Evolutionary conservation across 2,113 vertebrate genomes (phyloP).

Genomic region (Dipodomys ordii): DNA sequence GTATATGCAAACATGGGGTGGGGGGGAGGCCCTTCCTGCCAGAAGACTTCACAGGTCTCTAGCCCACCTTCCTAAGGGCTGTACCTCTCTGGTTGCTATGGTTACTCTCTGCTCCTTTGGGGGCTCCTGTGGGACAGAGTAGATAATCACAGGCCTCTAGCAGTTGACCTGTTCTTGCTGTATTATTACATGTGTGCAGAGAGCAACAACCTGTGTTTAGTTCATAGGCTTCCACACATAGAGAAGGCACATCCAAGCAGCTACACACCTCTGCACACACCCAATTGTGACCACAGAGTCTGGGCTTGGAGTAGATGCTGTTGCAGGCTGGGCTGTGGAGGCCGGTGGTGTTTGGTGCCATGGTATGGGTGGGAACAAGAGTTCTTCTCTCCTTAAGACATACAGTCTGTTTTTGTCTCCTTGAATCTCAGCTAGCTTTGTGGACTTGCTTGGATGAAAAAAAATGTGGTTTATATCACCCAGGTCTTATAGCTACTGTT

Average conservation of each 20-base stretch:
- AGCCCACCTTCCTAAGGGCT: background rate
- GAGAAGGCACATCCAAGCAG: background rate
- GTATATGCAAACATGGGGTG: background rate
- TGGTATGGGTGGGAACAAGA: background rate
- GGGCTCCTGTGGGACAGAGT: background rate
- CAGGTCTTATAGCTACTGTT: background rate
- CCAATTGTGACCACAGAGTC: background rate
- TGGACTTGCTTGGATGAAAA: background rate
- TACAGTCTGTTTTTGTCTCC: background rate
- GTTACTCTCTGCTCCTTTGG: background rate
- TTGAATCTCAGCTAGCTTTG: background rate
- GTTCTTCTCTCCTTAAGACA: background rate
- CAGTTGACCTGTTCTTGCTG: background rate
- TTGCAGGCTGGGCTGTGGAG: background rate
- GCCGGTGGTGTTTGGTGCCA: background rate
- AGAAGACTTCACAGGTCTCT: accelerated
- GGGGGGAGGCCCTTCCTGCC: background rate
- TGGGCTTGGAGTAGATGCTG: background rate
- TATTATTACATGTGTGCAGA: background rate
- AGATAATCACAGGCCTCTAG: background rate
- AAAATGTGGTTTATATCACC: background rate
- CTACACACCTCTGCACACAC: too few species aligned
- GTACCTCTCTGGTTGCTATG: background rate
- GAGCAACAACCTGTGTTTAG: background rate
- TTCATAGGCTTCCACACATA: background rate